A percentile compares a stretch with the other conserved stretches of the same genome.
Conservation (phyloP, 1,140 invertebrate species). For the Halictus rubicundus region DNA sequence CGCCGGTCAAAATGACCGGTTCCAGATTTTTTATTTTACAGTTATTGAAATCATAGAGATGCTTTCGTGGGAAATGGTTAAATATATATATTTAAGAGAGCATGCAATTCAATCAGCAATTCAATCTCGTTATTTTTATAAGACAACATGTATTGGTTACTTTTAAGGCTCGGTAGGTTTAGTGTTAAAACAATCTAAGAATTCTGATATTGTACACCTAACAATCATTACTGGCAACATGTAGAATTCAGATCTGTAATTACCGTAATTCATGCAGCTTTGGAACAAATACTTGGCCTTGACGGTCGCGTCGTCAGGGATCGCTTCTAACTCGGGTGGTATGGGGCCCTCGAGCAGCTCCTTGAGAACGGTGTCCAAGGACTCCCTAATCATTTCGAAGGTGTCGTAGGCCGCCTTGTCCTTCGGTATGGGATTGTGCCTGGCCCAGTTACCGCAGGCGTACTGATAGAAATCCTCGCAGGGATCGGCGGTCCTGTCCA, state of each 20-base stretch:
- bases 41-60: too few species aligned
- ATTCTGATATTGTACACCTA: too few species aligned
- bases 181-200: too few species aligned
- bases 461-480: constrained; percentile 96
- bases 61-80: too few species aligned
- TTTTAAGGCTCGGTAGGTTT: too few species aligned
- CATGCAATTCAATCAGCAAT: too few species aligned
- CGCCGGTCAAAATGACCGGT: too few species aligned
- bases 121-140: too few species aligned
- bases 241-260: constrained; percentile 35
- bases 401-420: constrained; percentile 91
- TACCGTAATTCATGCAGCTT: constrained; percentile 92
- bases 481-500: constrained; percentile 89
- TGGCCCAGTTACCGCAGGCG: constrained; percentile 93
- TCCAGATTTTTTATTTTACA: too few species aligned
- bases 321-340: constrained; percentile 51
- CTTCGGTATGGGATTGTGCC: constrained; percentile 90
- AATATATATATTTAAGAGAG: too few species aligned
- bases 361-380: constrained; percentile 85
- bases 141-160: too few species aligned
- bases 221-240: too few species aligned
- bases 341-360: constrained; percentile 84
- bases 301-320: constrained; percentile 82
- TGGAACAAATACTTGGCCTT: constrained; percentile 91
- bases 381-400: constrained; percentile 90